Evolutionary conservation across 2,113 vertebrate genomes (phyloP).

Genomic region (Malurus melanocephalus): DNA sequence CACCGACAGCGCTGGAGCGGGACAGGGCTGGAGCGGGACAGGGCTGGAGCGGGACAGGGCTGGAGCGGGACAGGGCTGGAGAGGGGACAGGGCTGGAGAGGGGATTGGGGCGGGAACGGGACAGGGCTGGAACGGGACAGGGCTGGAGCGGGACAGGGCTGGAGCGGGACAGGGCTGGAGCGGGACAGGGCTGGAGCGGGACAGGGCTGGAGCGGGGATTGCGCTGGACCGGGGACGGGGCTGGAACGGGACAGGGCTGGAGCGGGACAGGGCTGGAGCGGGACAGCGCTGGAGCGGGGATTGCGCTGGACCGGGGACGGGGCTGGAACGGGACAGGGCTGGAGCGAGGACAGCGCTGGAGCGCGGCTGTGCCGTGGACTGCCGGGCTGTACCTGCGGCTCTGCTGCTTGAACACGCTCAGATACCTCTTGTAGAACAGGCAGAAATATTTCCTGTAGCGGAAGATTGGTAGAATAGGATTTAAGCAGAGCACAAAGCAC

Average conservation of each 20-base stretch:
- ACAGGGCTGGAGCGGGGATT: background rate
- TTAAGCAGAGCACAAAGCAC: background rate
- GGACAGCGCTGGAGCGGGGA: background rate
- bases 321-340: too few relatives aligned
- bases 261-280: background rate
- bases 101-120: too few relatives aligned
- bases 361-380: background rate
- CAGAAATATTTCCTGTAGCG: background rate
- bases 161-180: background rate
- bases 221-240: background rate
- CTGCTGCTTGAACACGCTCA: accelerated
- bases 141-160: background rate
- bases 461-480: background rate
- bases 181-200: background rate
- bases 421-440: background rate
- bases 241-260: too few relatives aligned
- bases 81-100: background rate
- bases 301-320: background rate
- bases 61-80: background rate
- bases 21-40: background rate
- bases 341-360: background rate
- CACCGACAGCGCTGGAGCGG: background rate
- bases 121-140: background rate
- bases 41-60: background rate
- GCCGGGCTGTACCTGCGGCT: background rate